Percentiles rank a stretch among this genome's conserved stretches.
Evolutionary conservation across 1,140 invertebrate genomes (phyloP).

Genomic region (Capitella teleta): DNA sequence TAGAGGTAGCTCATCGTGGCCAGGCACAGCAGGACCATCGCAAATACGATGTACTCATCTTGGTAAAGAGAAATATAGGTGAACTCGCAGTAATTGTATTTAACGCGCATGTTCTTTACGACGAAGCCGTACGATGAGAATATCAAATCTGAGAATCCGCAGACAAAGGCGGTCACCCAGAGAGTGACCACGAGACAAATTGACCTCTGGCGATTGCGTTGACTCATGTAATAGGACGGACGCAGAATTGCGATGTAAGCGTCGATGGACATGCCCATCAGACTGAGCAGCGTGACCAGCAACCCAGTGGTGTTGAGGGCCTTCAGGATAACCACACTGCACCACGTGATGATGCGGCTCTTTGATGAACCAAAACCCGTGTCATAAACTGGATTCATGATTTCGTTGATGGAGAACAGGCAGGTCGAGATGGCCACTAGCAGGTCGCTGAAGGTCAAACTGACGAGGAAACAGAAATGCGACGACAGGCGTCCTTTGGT

Average conservation of each 20-base stretch:
- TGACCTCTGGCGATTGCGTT: slow-evolving; percentile 49
- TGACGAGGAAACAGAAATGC: slow-evolving; percentile 30
- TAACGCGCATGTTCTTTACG: slow-evolving; percentile 5
- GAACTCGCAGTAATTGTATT: slow-evolving; percentile 8
- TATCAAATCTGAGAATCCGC: slow-evolving; percentile 43
- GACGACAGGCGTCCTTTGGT: too few relatives aligned
- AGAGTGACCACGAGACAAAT: slow-evolving; percentile 55
- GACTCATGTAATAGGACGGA: slow-evolving; percentile 68
- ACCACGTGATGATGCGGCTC: too few relatives aligned
- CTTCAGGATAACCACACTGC: too few relatives aligned
- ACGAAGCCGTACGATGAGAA: slow-evolving; percentile 16
- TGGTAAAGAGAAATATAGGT: not conserved
- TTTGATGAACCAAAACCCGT: too few relatives aligned
- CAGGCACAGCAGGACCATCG: not conserved
- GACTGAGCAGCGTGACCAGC: slow-evolving; percentile 51
- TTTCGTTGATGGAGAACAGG: slow-evolving; percentile 17
- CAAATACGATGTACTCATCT: slow-evolving; percentile 3
- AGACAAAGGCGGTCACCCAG: slow-evolving; percentile 48
- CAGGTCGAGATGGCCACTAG: slow-evolving; percentile 22
- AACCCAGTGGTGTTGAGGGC: slow-evolving; percentile 21
- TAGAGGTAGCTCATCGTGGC: slow-evolving; percentile 2
- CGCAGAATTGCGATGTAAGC: slow-evolving; percentile 76
- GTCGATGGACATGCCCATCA: slow-evolving; percentile 55
- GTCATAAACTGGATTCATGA: slow-evolving; percentile 13
- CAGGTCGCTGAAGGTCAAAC: slow-evolving; percentile 23